These are phyloP conservation scores for Trypoxylon attenuatum DNA, from an alignment of 2,888 invertebrate species.

Conservation along the genomic window DNA sequence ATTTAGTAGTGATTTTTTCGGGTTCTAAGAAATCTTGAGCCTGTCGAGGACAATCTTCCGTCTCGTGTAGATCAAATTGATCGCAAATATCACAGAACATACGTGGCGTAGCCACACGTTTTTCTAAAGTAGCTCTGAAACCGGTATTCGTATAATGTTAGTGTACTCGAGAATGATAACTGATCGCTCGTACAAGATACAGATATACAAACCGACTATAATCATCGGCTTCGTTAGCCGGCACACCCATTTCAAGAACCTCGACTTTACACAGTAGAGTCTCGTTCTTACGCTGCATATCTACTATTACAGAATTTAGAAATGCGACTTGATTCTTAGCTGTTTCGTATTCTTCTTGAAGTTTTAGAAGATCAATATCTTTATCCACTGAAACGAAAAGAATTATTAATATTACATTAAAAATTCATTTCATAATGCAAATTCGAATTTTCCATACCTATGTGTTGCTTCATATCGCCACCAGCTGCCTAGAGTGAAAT, in stretches of 20 bases:
- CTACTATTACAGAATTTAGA: conserved; percentile 96
- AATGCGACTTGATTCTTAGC: conserved; percentile 89
- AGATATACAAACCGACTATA: conserved; percentile 71
- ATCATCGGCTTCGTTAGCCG: conserved; percentile 74
- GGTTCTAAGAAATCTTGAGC: conserved; percentile 78
- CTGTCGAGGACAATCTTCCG: conserved; percentile 96
- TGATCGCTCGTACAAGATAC: too few relatives aligned
- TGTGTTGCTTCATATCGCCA: conserved; percentile 53
- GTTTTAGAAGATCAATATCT: conserved; percentile 48
- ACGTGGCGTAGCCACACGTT: conserved; percentile 82
- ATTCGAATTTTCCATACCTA: conserved; percentile 39
- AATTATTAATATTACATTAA: too few relatives aligned
- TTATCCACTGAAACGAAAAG: conserved; percentile 33
- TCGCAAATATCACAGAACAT: conserved; percentile 99
- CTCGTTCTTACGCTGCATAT: conserved; percentile 95
- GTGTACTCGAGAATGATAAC: too few relatives aligned
- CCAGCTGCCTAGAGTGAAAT: conserved; percentile 44
- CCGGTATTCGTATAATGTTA: too few relatives aligned
- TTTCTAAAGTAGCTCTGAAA: conserved; percentile 66
- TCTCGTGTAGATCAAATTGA: conserved; percentile 96
- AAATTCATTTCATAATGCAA: background rate
- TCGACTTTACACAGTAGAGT: conserved; percentile 86
- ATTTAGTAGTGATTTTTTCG: conserved; percentile 71
- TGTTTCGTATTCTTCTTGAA: conserved; percentile 80
- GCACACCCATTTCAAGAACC: conserved; percentile 83